Percentiles rank a stretch among this genome's conserved stretches.
These are phyloP conservation scores for Champsocephalus gunnari DNA, from an alignment of 2,797 vertebrate genomes.

Conservation along the genomic window DNA sequence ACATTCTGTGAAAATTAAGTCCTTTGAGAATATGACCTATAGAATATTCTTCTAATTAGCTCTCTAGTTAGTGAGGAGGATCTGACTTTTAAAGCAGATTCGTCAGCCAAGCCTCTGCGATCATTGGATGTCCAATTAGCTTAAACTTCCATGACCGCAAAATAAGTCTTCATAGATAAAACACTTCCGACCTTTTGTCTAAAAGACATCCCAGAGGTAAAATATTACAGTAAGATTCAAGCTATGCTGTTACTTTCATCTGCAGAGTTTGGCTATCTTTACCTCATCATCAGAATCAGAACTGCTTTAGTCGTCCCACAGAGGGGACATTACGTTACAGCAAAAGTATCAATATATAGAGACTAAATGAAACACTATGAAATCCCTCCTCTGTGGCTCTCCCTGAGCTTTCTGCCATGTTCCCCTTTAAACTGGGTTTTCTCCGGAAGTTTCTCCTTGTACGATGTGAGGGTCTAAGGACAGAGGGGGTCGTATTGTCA, in stretches of 20 bases:
- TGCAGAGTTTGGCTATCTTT: slow-evolving; percentile 5
- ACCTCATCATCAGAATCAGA: background rate
- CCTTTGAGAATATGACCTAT: slow-evolving; percentile 22
- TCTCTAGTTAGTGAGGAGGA: slow-evolving; percentile 3
- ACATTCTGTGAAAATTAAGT: background rate
- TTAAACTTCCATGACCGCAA: slow-evolving; percentile 14
- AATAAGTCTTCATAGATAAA: slow-evolving; percentile 21
- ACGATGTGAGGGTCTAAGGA: too few species aligned
- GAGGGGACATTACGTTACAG: too few species aligned
- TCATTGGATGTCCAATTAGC: slow-evolving; percentile 33
- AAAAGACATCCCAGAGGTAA: slow-evolving; percentile 2
- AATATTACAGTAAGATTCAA: background rate
- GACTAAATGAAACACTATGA: too few species aligned
- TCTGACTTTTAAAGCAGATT: slow-evolving; percentile 32
- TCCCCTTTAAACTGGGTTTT: too few species aligned
- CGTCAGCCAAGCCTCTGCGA: slow-evolving; percentile 23
- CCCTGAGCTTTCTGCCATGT: too few species aligned
- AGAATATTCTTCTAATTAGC: slow-evolving; percentile 32
- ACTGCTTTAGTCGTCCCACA: too few species aligned
- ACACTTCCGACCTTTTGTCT: slow-evolving; percentile 8
- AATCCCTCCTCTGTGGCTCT: too few species aligned
- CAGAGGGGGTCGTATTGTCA: too few species aligned
- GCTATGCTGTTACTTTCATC: background rate
- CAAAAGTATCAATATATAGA: too few species aligned
- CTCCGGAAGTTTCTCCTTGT: too few species aligned